Conservation (phyloP, 2,888 invertebrate species). For the Allacma fusca region DNA sequence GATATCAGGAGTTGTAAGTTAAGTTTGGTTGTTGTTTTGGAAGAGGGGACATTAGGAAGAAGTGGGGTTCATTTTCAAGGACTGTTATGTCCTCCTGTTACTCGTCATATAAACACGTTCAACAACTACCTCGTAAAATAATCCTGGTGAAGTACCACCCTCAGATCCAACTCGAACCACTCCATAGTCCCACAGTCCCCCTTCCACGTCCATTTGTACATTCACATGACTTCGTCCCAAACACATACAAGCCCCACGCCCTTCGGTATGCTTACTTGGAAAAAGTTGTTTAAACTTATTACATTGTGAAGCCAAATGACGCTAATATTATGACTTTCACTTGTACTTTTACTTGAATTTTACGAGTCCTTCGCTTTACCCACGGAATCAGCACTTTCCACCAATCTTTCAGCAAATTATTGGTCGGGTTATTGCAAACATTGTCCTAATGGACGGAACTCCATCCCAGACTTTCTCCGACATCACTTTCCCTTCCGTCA, state of each 20-base stretch:
- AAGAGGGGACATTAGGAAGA: no score
- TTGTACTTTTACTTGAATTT: not conserved
- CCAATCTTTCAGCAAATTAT: constrained; percentile 5
- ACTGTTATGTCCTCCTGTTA: constrained; percentile 8
- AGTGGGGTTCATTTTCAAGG: no score
- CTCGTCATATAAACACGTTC: not conserved
- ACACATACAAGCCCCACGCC: not conserved
- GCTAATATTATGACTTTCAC: constrained; percentile 11
- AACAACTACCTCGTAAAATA: not conserved
- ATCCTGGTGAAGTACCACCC: not conserved
- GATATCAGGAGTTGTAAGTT: not conserved
- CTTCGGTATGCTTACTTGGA: not conserved
- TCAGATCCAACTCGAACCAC: no score
- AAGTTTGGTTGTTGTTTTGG: not conserved
- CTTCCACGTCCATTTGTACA: no score
- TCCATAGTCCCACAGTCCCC: no score
- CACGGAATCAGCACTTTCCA: constrained; percentile 7
- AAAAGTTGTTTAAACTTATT: not conserved
- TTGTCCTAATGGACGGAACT: constrained; percentile 8
- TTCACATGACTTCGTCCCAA: no score
- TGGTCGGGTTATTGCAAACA: not conserved
- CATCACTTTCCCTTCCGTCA: not conserved
- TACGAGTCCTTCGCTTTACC: not conserved
- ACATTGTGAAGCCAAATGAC: constrained; percentile 12
- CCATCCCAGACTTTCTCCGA: not conserved